Base-by-base conservation (phyloP, 2,888 invertebrate genomes). In the Aphidius colemani region DNA sequence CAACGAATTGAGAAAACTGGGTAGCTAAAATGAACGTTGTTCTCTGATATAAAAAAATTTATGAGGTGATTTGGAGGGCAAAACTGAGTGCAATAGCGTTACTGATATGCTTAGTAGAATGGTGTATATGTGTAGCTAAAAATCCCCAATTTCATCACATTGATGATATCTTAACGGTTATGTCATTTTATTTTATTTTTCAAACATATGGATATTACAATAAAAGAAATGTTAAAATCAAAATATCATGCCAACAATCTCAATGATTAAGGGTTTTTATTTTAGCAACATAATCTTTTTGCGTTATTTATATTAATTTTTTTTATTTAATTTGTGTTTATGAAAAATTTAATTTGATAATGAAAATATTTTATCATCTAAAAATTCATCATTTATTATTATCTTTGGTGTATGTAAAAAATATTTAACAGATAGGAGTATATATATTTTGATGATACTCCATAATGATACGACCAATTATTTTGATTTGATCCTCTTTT, bases 1-100 rank as follows among this genome's bases (percentile, higher is more conserved):
- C 75, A 76, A 76, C 74, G 13, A 75, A 75, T 76, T 76, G 77
- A 75, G 74, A 70, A 73, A 70, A 72, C 74, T 74, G 72, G 74
- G 75, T 77, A 74, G 72, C 66, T 65, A 72, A 74, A 75, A 78
- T 78, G 75, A 76, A 78, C 69, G 69, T 63, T 59, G 61, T 61
- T 70, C 66, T 18, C 2, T 72, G 72, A 74, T 75, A 75, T 72
- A 72, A 75, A 72, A 70, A 75, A 74, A 79, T 79, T 79, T 78
- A 78, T 69, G 75, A 71, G 62, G 61, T 53, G 62, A 63, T 65
- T 62, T 53, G 44, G 46, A 59, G 58, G 61, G 60, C 49, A 53
- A 65, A 11, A 18, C 13, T 49, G 55, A 59, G 62, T 55, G 58
- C 53, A 46, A 50, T 49, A 50, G 49, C 13, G 55, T 62, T 44